These are phyloP conservation scores for Sciurus carolinensis DNA, from an alignment of 2,797 vertebrate species.

Conservation along the genomic window DNA sequence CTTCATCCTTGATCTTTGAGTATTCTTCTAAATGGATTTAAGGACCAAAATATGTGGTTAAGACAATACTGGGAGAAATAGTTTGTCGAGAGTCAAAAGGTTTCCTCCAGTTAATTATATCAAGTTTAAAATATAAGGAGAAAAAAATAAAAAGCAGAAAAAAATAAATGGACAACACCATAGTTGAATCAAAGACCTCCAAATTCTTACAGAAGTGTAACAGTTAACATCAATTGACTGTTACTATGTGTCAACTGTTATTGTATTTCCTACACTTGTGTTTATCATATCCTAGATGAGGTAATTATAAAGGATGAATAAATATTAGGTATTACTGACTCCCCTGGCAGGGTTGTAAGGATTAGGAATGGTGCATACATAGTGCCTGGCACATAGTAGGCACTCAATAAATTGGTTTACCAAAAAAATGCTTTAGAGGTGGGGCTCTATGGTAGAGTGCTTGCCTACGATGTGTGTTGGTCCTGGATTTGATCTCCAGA, in stretches of 20 bases:
- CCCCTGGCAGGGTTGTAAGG: background rate
- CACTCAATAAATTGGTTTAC: background rate
- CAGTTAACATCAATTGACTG: background rate
- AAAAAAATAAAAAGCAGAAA: background rate
- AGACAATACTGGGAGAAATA: background rate
- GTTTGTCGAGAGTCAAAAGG: background rate
- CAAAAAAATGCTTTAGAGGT: background rate
- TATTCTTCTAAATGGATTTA: conserved; percentile 6
- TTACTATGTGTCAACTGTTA: background rate
- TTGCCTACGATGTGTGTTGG: background rate
- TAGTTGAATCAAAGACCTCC: background rate
- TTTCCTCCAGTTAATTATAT: background rate
- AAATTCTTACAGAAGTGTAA: background rate
- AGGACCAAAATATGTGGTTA: conserved; percentile 1
- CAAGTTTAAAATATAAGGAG: background rate
- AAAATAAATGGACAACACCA: background rate
- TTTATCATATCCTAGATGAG: background rate
- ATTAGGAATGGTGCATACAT: background rate
- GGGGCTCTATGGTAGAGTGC: background rate
- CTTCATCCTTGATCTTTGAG: background rate
- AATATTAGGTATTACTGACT: background rate
- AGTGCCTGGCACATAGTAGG: background rate
- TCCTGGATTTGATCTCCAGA: background rate
- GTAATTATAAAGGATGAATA: background rate
- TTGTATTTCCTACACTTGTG: background rate